Conservation (phyloP, 2,888 invertebrate species). For the Sinopyrophorus schimmeli region DNA sequence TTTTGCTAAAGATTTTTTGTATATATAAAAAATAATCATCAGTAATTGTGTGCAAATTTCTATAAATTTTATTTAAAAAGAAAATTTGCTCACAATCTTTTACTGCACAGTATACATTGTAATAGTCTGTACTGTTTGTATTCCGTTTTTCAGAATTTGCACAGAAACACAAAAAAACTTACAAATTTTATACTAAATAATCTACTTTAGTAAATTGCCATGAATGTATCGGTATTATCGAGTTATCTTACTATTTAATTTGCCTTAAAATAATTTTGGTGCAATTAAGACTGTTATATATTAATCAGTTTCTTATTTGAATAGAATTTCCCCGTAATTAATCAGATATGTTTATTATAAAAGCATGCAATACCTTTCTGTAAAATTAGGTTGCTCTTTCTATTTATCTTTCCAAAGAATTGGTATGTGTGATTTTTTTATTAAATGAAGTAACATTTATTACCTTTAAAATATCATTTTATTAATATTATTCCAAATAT, state of each 20-base stretch:
- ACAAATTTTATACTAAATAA: conserved; percentile 44
- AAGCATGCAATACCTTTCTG: conserved; percentile 33
- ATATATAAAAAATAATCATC: conserved; percentile 34
- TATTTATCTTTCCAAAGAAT: conserved; percentile 52
- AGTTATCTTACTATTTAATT: conserved; percentile 21
- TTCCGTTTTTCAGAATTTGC: conserved; percentile 35
- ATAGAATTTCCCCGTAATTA: conserved; percentile 10
- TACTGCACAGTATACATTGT: conserved; percentile 28
- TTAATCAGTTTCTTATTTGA: conserved; percentile 19
- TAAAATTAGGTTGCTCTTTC: conserved; percentile 34
- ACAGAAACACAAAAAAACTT: conserved; percentile 37
- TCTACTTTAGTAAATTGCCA: conserved; percentile 22
- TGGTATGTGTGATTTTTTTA: conserved; percentile 53
- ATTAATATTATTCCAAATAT: conserved; percentile 35
- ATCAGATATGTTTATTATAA: conserved; percentile 17
- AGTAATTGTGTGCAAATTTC: conserved; percentile 40
- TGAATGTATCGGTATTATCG: conserved; percentile 24
- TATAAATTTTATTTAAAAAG: conserved; percentile 19
- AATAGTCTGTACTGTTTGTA: conserved; percentile 33
- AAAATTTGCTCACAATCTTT: conserved; percentile 26
- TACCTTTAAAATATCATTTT: conserved; percentile 39
- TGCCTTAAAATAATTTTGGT: conserved; percentile 45
- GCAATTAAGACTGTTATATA: conserved; percentile 55
- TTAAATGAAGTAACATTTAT: conserved; percentile 38
- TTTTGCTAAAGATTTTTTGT: conserved; percentile 33